Evolutionary conservation across 2,797 vertebrate genomes (phyloP).

Genomic region (Amblyraja radiata): DNA sequence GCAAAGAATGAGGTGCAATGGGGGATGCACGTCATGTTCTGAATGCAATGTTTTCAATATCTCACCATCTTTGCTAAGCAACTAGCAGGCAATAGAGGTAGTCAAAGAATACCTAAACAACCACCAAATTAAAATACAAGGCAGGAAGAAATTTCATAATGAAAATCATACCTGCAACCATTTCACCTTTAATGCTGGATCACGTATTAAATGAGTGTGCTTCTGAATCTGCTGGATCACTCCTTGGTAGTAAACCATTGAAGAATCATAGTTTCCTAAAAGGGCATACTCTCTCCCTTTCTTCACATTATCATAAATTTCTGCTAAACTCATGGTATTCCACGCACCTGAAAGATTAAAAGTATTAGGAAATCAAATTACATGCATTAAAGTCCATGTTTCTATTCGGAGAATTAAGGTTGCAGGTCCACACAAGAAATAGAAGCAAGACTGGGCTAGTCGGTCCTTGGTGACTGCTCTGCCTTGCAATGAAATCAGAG

Average conservation of each 20-base stretch:
- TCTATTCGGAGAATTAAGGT: neutral
- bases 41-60: no score
- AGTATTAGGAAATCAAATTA: neutral
- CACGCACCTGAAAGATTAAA: constrained; percentile 48
- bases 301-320: constrained; percentile 92
- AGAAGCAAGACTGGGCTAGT: no score
- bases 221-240: constrained; percentile 93
- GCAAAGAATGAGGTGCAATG: neutral
- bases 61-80: neutral
- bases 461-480: no score
- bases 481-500: no score
- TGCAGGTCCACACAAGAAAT: neutral
- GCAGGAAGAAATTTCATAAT: neutral
- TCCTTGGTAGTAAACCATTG: constrained; percentile 91
- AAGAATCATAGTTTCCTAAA: constrained; percentile 93
- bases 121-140: neutral
- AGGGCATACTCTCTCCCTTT: constrained; percentile 92
- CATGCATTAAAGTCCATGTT: neutral
- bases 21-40: neutral
- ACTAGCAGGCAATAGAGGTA: neutral
- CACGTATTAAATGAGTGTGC: constrained; percentile 77
- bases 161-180: constrained; percentile 80
- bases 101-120: neutral
- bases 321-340: constrained; percentile 82
- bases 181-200: constrained; percentile 79